phyloP scores from a whole-genome alignment of 2,888 invertebrate species.

The Octonoba sinensis region DNA sequence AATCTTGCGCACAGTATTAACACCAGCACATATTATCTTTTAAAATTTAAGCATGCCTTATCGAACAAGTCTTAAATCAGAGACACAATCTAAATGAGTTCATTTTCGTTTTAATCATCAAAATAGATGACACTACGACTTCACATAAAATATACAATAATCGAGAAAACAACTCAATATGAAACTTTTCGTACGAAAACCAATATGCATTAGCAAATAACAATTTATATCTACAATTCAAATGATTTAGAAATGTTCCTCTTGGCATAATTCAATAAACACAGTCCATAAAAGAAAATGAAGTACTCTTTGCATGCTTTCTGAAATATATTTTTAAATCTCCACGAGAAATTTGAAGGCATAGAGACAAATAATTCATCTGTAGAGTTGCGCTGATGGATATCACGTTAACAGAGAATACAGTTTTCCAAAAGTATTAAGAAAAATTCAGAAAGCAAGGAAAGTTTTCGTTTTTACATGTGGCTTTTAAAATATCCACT shows the following conservation, averaged over 20 bases:
- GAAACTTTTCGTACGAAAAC: background rate
- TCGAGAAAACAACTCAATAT: slow-evolving; percentile 15
- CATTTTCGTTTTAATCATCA: background rate
- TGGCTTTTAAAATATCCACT: too few relatives aligned
- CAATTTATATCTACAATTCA: slow-evolving; percentile 28
- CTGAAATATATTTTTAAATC: background rate
- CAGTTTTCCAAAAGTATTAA: too few relatives aligned
- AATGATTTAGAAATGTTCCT: slow-evolving; percentile 3
- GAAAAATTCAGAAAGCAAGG: too few relatives aligned
- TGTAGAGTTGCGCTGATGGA: too few relatives aligned
- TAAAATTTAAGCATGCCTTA: too few relatives aligned
- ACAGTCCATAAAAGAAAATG: background rate
- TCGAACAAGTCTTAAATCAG: too few relatives aligned
- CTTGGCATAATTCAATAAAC: background rate
- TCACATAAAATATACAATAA: slow-evolving; percentile 14
- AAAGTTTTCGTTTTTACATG: too few relatives aligned
- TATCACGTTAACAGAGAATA: too few relatives aligned
- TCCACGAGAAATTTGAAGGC: background rate
- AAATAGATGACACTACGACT: background rate
- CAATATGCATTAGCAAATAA: background rate
- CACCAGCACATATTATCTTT: too few relatives aligned
- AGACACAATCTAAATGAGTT: too few relatives aligned
- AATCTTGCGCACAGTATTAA: too few relatives aligned
- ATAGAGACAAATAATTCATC: too few relatives aligned
- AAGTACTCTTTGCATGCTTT: background rate